Evolutionary conservation across 2,888 invertebrate genomes (phyloP), one percentile per base, ranked within the genome.

Genomic region (Luperina nickerlii): DNA sequence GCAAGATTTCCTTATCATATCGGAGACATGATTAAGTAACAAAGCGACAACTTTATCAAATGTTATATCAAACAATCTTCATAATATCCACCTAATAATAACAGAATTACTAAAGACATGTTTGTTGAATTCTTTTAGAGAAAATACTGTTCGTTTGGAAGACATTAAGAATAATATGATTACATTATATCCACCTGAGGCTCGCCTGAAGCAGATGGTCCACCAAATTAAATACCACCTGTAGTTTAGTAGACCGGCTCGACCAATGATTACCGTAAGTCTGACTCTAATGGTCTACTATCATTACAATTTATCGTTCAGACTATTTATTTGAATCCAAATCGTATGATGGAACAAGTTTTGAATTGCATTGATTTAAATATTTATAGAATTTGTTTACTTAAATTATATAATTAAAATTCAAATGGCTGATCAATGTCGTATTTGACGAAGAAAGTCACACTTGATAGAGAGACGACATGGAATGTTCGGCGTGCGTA

Each of bases 141-240:
- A 86, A 84, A 82, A 85, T 76, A 80, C 81, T 78, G 67, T 82
- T 86, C 79, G 80, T 77, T 85, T 82, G 67, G 76, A 82, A 82
- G 63, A 74, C 87, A 90, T 92, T 92, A 87, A 88, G 87, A 90
- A 90, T 91, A 90, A 87, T 89, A 90, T 87, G 88, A 91, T 89
- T 89, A 91, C 75, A 88, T 88, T 87, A 84, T 85, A 84, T 85
- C 84, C 85, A 86, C 73, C 82, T 75, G 78, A 87, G 80, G 72
- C 73, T 86, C 84, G 79, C 81, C 83, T 88, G 82, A 75, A 79
- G 88, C 90, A 90, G 88, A 86, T 87, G 83, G 90, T 78, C 83
- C 84, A 91, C 91, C 89, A 90, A 93, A 93, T 94, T 93, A 93
- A 94, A 94, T 95, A 94, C 95, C 95, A 95, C 95, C 95, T 95